A percentile compares a stretch with the other conserved stretches of the same genome.
phyloP scores from a whole-genome alignment of 2,888 invertebrate species.

The Napeogenes inachia region DNA sequence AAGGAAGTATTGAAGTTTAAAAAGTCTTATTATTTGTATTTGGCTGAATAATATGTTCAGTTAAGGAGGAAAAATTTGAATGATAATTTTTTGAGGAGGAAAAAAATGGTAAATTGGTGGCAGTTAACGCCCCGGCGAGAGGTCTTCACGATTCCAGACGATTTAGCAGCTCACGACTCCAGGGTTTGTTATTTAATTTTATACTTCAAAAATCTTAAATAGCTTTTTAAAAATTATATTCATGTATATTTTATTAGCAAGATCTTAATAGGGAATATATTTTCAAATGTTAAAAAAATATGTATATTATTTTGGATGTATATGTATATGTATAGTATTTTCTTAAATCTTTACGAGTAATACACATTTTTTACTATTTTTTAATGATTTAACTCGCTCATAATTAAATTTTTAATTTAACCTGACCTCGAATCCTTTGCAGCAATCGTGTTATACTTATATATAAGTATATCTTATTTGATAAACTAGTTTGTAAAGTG shows the following conservation, averaged over 20 bases:
- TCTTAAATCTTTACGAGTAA: too few species aligned
- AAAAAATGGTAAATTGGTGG: conserved; percentile 71
- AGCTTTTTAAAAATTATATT: background rate
- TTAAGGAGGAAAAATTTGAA: conserved; percentile 15
- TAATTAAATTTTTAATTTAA: too few species aligned
- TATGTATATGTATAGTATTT: too few species aligned
- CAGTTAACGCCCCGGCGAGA: conserved; percentile 66
- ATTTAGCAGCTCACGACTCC: conserved; percentile 78
- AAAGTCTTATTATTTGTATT: too few species aligned
- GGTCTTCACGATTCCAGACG: conserved; percentile 70
- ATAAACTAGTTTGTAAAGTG: background rate
- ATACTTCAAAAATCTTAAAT: background rate
- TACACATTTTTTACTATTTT: too few species aligned
- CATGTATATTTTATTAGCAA: too few species aligned
- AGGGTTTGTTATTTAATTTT: conserved; percentile 62
- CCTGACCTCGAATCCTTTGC: too few species aligned
- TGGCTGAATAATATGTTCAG: background rate
- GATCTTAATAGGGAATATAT: background rate
- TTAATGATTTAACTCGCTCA: too few species aligned
- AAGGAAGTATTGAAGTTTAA: too few species aligned
- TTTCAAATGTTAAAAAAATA: background rate
- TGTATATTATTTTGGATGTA: too few species aligned
- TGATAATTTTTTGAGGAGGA: conserved; percentile 11
- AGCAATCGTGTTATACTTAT: too few species aligned
- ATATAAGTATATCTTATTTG: background rate